phyloP scores from a whole-genome alignment of 2,888 invertebrate genomes.

The Calameuta filiformis region DNA sequence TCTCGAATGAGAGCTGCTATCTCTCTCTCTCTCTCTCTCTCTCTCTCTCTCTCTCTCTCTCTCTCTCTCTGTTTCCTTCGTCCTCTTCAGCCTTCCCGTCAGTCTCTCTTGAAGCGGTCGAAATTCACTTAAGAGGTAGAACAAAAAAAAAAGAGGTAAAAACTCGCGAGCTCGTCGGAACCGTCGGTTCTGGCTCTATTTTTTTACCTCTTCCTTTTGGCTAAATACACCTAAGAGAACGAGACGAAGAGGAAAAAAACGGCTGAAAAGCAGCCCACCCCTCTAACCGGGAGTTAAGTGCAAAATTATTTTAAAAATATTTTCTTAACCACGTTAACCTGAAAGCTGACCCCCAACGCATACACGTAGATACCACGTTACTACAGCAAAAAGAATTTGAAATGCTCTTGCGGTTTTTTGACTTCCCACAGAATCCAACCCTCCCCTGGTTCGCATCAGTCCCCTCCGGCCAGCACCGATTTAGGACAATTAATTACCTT shows the following conservation, averaged over 20 bases:
- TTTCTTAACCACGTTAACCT: constrained; percentile 60
- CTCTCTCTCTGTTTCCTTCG: background rate
- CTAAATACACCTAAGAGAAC: constrained; percentile 30
- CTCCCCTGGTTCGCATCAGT: background rate
- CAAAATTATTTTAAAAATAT: constrained; percentile 64
- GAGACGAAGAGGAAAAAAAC: constrained; percentile 24
- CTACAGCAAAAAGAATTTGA: constrained; percentile 17
- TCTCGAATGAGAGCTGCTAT: constrained; percentile 14
- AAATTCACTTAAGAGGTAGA: background rate
- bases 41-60: constrained; percentile 19
- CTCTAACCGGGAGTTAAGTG: constrained; percentile 50
- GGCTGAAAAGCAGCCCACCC: constrained; percentile 11
- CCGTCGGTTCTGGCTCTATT: background rate
- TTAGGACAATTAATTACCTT: background rate
- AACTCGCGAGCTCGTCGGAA: background rate
- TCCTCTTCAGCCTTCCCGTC: constrained; percentile 13
- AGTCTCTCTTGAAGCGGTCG: constrained; percentile 10
- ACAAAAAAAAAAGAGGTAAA: background rate
- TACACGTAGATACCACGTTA: constrained; percentile 15
- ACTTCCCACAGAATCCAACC: constrained; percentile 5
- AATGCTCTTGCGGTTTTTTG: constrained; percentile 17
- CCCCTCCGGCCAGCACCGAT: background rate
- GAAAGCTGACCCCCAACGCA: constrained; percentile 53
- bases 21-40: constrained; percentile 20
- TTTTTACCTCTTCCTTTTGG: constrained; percentile 22